phyloP scores from a whole-genome alignment of 2,113 vertebrate species.

The Pyxicephalus adspersus region DNA sequence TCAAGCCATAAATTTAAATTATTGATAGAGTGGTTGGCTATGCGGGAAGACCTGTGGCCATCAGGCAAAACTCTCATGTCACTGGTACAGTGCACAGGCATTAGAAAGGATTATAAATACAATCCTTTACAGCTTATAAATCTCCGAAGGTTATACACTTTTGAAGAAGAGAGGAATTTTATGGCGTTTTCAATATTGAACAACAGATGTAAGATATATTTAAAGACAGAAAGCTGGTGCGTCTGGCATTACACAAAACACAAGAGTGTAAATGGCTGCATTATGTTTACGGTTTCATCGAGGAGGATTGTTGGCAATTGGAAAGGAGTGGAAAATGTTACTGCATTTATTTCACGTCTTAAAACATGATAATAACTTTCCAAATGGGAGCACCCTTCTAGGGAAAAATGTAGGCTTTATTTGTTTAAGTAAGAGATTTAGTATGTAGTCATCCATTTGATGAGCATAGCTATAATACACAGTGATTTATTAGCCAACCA shows the following conservation, averaged over 20 bases:
- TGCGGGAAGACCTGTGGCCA: constrained; percentile 57
- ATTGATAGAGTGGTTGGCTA: constrained; percentile 60
- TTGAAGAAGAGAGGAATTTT: constrained; percentile 45
- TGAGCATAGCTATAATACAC: not conserved
- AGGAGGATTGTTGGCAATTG: not conserved
- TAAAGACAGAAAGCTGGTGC: constrained; percentile 25
- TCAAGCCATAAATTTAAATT: constrained; percentile 63
- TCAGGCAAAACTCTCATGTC: constrained; percentile 59
- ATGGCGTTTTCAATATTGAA: constrained; percentile 55
- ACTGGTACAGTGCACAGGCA: constrained; percentile 37
- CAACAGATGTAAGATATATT: constrained; percentile 53
- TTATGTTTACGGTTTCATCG: not conserved
- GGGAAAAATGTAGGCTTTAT: not conserved
- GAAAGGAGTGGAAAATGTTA: constrained; percentile 8
- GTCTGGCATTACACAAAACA: constrained; percentile 16
- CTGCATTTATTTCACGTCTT: constrained; percentile 2
- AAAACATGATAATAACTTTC: not conserved
- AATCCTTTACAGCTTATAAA: constrained; percentile 57
- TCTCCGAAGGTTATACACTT: constrained; percentile 50
- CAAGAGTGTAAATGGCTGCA: constrained; percentile 18
- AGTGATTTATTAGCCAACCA: no score
- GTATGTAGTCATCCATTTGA: not conserved
- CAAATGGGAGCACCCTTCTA: not conserved
- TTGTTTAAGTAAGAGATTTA: not conserved
- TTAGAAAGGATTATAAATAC: constrained; percentile 52